Conservation (phyloP, 2,797 vertebrate genomes). For the Vespertilio murinus region DNA sequence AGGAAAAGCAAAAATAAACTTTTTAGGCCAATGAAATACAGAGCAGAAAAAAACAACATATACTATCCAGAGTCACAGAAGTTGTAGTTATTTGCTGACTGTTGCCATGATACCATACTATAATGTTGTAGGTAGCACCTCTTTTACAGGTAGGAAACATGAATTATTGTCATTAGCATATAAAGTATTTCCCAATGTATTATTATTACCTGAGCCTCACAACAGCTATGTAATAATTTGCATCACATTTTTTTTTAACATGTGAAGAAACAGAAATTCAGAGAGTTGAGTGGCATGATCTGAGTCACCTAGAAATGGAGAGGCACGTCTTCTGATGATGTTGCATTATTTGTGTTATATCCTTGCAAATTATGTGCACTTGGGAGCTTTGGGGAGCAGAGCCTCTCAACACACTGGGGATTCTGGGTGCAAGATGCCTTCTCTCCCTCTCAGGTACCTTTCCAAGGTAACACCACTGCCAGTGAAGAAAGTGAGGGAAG, state of each 20-base stretch:
- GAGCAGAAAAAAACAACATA: neutral
- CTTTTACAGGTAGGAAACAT: constrained; percentile 1
- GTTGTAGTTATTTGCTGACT: neutral
- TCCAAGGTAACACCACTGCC: neutral
- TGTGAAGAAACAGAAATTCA: neutral
- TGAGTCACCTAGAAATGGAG: neutral
- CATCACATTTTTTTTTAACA: neutral
- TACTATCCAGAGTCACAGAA: neutral
- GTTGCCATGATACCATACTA: neutral
- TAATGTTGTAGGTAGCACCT: neutral
- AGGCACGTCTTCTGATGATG: neutral
- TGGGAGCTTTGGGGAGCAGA: neutral
- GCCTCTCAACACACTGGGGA: neutral
- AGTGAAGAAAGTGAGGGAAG: neutral
- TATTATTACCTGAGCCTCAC: neutral
- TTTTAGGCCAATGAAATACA: neutral
- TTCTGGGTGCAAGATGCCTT: neutral
- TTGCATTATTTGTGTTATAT: neutral
- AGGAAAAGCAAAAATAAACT: neutral
- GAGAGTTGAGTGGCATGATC: neutral
- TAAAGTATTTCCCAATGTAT: neutral
- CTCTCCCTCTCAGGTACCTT: neutral
- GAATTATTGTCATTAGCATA: neutral
- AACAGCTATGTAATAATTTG: neutral
- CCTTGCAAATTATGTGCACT: neutral